phyloP scores from a whole-genome alignment of 2,888 invertebrate genomes.

The Pseudococcus viburni region DNA sequence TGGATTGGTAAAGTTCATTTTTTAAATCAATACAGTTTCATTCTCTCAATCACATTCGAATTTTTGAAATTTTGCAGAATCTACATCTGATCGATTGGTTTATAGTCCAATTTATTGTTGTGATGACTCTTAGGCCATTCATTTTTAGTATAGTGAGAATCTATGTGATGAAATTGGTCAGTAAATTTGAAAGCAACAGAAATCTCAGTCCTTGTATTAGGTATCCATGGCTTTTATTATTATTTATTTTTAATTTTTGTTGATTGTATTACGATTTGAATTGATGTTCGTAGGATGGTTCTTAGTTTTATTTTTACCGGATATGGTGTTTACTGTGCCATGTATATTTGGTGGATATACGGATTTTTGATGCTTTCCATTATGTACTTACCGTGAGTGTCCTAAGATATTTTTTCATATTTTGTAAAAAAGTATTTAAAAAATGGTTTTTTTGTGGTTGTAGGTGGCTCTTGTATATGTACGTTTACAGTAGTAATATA shows the following conservation, averaged over 20 bases:
- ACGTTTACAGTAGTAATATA: conserved; percentile 48
- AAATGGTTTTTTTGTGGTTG: background rate
- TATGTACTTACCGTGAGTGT: conserved; percentile 62
- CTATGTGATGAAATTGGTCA: conserved; percentile 60
- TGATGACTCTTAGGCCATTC: conserved; percentile 76
- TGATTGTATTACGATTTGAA: no score
- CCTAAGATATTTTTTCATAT: background rate
- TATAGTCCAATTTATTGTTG: conserved; percentile 86
- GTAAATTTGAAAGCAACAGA: conserved; percentile 58
- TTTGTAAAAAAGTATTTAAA: background rate
- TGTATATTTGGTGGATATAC: conserved; percentile 63
- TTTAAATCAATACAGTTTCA: background rate
- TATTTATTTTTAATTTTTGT: no score
- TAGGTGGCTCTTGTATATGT: conserved; percentile 58
- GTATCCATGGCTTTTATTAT: background rate
- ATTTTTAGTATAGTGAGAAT: conserved; percentile 59
- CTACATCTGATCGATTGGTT: conserved; percentile 94
- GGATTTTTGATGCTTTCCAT: conserved; percentile 59
- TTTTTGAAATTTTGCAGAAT: conserved; percentile 80
- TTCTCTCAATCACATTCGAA: conserved; percentile 36
- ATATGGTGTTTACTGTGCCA: conserved; percentile 59
- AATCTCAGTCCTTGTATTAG: conserved; percentile 58
- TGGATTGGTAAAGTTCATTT: conserved; percentile 42
- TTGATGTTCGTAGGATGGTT: conserved; percentile 2
- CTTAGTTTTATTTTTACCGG: conserved; percentile 2